phyloP scores from a whole-genome alignment of 2,113 vertebrate genomes.

The Callithrix jacchus region DNA sequence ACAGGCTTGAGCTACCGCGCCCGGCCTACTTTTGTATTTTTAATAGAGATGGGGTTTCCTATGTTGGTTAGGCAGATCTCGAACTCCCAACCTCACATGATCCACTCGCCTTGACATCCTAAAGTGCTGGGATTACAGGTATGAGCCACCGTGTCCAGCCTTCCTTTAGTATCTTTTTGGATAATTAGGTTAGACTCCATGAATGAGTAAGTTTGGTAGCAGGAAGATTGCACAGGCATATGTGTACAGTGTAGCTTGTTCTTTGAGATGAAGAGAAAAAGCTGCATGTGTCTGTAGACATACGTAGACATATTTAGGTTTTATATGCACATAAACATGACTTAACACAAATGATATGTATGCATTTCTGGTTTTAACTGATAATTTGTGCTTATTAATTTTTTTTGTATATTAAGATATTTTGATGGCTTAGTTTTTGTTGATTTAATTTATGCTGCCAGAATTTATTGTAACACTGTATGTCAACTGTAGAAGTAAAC shows the following conservation, averaged over 20 bases:
- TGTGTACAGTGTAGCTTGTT: neutral
- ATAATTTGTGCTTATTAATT: neutral
- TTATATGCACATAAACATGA: neutral
- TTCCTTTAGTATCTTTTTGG: slow-evolving; percentile 47
- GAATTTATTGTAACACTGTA: neutral
- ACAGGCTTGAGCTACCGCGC: too few relatives aligned
- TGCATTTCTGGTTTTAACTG: neutral
- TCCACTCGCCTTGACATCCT: too few relatives aligned
- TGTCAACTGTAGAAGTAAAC: neutral
- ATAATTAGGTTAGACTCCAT: slow-evolving; percentile 28
- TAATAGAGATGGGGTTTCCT: too few relatives aligned
- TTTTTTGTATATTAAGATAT: neutral
- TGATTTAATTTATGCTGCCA: neutral
- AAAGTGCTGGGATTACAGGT: too few relatives aligned
- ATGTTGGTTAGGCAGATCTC: too few relatives aligned
- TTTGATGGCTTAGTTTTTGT: neutral
- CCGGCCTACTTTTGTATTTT: too few relatives aligned
- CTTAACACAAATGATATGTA: neutral
- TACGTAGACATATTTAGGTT: neutral
- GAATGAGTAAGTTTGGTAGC: slow-evolving; percentile 24
- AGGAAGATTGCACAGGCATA: neutral
- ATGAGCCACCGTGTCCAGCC: too few relatives aligned
- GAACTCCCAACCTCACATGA: too few relatives aligned
- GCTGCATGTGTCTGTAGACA: neutral
- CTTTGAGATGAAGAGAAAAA: neutral